These are phyloP conservation scores for Plebejus melissa DNA, from an alignment of 2,888 invertebrate genomes.

Conservation along the genomic window DNA sequence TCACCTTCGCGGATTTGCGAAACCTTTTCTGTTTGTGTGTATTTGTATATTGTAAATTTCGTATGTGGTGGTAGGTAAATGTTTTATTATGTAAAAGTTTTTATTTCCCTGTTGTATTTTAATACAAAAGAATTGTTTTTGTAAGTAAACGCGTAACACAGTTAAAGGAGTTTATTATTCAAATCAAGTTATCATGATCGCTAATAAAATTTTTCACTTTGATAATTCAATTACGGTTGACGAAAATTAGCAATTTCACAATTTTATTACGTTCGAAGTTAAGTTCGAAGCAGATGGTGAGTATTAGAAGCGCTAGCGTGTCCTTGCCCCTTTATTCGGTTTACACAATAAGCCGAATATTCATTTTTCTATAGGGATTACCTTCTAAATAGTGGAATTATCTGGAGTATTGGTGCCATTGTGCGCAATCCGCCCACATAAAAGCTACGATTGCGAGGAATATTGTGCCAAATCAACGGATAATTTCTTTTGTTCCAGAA, in stretches of 20 bases:
- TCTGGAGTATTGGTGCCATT: slow-evolving; percentile 62
- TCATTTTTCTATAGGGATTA: slow-evolving; percentile 75
- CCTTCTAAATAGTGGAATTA: slow-evolving; percentile 63
- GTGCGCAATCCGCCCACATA: slow-evolving; percentile 41
- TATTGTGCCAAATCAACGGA: slow-evolving; percentile 28
- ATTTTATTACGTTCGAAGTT: slow-evolving; percentile 1
- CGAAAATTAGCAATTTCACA: slow-evolving; percentile 18
- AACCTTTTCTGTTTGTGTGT: slow-evolving; percentile 1
- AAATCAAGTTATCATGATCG: slow-evolving; percentile 23
- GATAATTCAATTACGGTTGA: background rate
- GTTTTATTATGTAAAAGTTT: background rate
- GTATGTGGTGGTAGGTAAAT: background rate
- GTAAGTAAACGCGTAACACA: too few relatives aligned
- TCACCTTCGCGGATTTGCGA: slow-evolving; percentile 5
- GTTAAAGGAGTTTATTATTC: background rate
- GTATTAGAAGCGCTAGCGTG: slow-evolving; percentile 17
- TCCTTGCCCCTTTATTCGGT: slow-evolving; percentile 64
- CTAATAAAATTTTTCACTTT: slow-evolving; percentile 17
- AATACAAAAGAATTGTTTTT: too few relatives aligned
- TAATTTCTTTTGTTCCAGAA: slow-evolving; percentile 26
- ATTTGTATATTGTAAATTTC: background rate
- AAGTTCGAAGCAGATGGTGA: slow-evolving; percentile 18
- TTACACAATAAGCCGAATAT: slow-evolving; percentile 70
- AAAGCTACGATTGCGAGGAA: slow-evolving; percentile 30
- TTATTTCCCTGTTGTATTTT: too few relatives aligned